These are phyloP conservation scores for Apodemia hepburni DNA, from an alignment of 2,888 invertebrate genomes.

Conservation along the genomic window DNA sequence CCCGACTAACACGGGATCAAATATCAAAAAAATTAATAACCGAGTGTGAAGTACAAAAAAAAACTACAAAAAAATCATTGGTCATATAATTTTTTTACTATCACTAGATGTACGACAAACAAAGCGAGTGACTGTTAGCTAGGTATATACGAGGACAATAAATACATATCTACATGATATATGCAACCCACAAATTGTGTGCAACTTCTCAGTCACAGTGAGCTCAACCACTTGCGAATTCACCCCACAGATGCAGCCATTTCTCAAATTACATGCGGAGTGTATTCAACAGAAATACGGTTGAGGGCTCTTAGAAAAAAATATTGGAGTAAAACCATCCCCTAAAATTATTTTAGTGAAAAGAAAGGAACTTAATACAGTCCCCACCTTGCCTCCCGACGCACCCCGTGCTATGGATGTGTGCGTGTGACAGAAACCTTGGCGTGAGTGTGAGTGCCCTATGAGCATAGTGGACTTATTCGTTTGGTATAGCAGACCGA, in stretches of 20 bases:
- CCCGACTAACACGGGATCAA: no score
- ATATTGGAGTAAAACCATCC: constrained; percentile 77
- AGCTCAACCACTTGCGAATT: constrained; percentile 54
- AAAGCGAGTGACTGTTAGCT: no score
- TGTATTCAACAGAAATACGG: constrained; percentile 60
- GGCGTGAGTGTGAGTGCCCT: constrained; percentile 58
- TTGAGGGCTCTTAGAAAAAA: constrained; percentile 63
- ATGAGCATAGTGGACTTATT: constrained; percentile 59
- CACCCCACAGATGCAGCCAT: constrained; percentile 54
- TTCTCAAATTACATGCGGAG: constrained; percentile 63
- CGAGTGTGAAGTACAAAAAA: no score
- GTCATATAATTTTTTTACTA: no score
- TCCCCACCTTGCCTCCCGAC: constrained; percentile 71
- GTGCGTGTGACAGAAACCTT: constrained; percentile 36
- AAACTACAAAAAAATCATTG: no score
- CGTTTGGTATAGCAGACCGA: constrained; percentile 46
- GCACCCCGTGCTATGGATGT: constrained; percentile 53
- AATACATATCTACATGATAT: background rate
- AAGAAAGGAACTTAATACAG: constrained; percentile 80
- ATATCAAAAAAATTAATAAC: no score
- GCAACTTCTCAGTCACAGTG: constrained; percentile 44
- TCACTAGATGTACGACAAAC: no score
- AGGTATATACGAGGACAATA: no score
- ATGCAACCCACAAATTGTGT: background rate
- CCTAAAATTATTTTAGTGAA: constrained; percentile 80